Conservation (phyloP, 1,140 invertebrate species). For the Pogonomyrmex barbatus region DNA sequence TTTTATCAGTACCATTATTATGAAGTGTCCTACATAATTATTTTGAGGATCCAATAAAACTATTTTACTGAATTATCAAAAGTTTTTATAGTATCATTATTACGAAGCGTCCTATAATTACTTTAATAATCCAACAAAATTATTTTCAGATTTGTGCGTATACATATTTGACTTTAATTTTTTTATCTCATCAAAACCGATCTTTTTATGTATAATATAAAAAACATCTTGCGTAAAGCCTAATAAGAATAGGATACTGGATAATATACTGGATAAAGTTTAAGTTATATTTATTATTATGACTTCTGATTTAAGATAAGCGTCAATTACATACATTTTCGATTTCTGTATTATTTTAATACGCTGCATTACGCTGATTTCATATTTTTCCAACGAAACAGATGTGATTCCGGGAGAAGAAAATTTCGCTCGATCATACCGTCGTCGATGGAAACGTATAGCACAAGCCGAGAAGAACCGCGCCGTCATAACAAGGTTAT, state of each 20-base stretch:
- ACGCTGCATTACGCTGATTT: not conserved
- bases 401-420: not conserved
- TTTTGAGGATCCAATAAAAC: too few species aligned
- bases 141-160: too few species aligned
- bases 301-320: not conserved
- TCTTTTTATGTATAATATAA: not conserved
- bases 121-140: too few species aligned
- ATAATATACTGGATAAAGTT: not conserved
- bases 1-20: too few species aligned
- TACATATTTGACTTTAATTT: too few species aligned
- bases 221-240: not conserved
- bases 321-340: not conserved
- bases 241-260: not conserved
- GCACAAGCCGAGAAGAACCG: slow-evolving; percentile 23
- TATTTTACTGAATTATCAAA: too few species aligned
- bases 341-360: not conserved
- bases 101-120: too few species aligned
- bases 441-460: slow-evolving; percentile 30
- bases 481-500: slow-evolving; percentile 64
- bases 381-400: not conserved
- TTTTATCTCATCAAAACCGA: too few species aligned
- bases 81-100: too few species aligned
- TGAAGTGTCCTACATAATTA: too few species aligned
- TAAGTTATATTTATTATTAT: not conserved
- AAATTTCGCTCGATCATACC: slow-evolving; percentile 29